Conservation (phyloP, 2,888 invertebrate species). For the Lumbricus terrestris region DNA sequence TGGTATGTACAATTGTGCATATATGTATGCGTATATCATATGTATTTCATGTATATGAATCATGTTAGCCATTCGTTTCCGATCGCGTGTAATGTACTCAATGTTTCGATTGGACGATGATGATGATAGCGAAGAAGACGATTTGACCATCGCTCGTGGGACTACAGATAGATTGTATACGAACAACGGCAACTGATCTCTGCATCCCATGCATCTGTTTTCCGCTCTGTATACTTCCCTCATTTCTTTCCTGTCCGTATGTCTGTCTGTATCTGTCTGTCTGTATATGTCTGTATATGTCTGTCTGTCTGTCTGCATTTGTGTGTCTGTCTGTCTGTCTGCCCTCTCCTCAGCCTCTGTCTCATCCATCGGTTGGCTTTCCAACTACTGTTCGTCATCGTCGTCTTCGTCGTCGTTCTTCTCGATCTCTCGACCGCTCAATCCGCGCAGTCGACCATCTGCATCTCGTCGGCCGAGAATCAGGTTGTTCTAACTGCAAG, state of each 20-base stretch:
- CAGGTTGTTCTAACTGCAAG: too few species aligned
- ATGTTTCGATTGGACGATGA: not conserved
- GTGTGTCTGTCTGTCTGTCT: slow-evolving; percentile 8
- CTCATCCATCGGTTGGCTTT: not conserved
- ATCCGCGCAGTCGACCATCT: not conserved
- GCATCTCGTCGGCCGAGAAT: too few species aligned
- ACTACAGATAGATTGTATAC: too few species aligned
- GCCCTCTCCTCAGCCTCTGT: not conserved
- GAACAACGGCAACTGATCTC: not conserved
- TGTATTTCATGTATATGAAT: not conserved
- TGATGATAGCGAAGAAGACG: not conserved
- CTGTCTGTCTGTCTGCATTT: slow-evolving; percentile 16
- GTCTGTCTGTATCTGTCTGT: not conserved
- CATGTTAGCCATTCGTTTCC: not conserved
- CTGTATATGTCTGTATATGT: not conserved
- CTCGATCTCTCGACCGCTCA: not conserved
- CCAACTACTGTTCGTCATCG: not conserved
- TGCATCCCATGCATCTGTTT: not conserved
- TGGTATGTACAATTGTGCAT: too few species aligned
- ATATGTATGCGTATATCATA: too few species aligned
- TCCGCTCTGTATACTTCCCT: not conserved
- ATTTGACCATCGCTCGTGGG: not conserved
- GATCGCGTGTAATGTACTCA: not conserved
- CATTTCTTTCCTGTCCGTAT: not conserved
- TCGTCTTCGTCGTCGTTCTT: not conserved